A percentile compares a stretch with the other conserved stretches of the same genome.
These are phyloP conservation scores for Lepidurus apus DNA, from an alignment of 1,140 invertebrate species.

Conservation along the genomic window DNA sequence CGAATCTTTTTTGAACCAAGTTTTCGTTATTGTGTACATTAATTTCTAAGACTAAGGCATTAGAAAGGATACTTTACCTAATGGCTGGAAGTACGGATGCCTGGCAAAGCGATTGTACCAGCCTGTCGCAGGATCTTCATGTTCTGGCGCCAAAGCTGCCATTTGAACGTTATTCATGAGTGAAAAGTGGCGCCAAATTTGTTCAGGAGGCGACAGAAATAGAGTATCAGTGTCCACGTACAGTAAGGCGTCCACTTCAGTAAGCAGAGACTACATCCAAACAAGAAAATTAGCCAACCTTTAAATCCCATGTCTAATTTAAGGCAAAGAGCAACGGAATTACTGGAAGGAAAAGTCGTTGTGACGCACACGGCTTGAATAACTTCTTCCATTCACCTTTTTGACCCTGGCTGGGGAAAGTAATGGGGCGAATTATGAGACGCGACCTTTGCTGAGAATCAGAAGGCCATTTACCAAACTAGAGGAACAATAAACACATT, in stretches of 20 bases:
- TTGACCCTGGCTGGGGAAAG: constrained; percentile 66
- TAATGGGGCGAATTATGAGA: constrained; percentile 66
- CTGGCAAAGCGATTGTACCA: constrained; percentile 95
- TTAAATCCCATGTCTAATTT: constrained; percentile 30
- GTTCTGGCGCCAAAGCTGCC: constrained; percentile 78
- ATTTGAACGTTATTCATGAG: constrained; percentile 81
- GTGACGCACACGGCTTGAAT: constrained; percentile 88
- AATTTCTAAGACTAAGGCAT: too few relatives aligned
- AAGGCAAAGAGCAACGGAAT: constrained; percentile 43
- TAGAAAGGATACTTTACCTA: constrained; percentile 52
- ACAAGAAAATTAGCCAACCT: constrained; percentile 27
- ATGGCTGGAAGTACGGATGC: constrained; percentile 85
- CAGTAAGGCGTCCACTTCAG: constrained; percentile 75
- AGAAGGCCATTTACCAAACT: constrained; percentile 63
- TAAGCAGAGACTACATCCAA: constrained; percentile 62
- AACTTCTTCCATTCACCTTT: constrained; percentile 73
- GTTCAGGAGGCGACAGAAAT: constrained; percentile 72
- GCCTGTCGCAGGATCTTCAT: constrained; percentile 82
- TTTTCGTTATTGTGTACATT: too few relatives aligned
- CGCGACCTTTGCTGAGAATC: constrained; percentile 59
- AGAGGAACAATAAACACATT: constrained; percentile 39
- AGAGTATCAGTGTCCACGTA: constrained; percentile 90
- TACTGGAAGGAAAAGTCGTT: constrained; percentile 86
- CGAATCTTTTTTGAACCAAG: too few relatives aligned
- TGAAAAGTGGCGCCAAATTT: constrained; percentile 75